Conservation (phyloP, 1,140 invertebrate genomes). For the Drosophila pseudoobscura region DNA sequence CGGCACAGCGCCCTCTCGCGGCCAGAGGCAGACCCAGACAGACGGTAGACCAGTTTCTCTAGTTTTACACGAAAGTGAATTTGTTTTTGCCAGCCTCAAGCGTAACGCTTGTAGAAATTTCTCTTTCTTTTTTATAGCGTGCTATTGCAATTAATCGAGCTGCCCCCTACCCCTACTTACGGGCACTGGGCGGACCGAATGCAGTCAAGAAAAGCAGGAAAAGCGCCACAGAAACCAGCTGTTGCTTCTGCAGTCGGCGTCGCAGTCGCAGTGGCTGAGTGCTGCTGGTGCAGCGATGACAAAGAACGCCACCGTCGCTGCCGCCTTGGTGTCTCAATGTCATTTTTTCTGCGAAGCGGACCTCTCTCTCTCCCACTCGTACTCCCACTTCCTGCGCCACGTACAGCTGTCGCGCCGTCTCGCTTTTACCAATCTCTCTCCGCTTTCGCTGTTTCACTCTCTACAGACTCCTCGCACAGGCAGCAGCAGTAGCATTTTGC, state of each 20-base stretch:
- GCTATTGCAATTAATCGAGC: slow-evolving; percentile 10
- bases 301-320: slow-evolving; percentile 54
- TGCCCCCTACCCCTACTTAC: slow-evolving; percentile 40
- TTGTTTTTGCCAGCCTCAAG: slow-evolving; percentile 63
- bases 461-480: too few species aligned
- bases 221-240: slow-evolving; percentile 35
- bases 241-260: slow-evolving; percentile 14
- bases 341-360: slow-evolving; percentile 21
- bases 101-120: slow-evolving; percentile 63
- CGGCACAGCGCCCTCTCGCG: slow-evolving; percentile 27
- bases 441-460: neutral
- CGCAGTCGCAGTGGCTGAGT: slow-evolving; percentile 36
- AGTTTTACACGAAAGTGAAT: slow-evolving; percentile 78
- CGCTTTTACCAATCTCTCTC: neutral
- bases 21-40: slow-evolving; percentile 15
- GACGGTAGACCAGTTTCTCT: slow-evolving; percentile 72
- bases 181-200: neutral
- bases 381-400: slow-evolving; percentile 42
- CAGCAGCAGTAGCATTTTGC: slow-evolving; percentile 2
- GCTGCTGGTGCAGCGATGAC: slow-evolving; percentile 19
- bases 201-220: slow-evolving; percentile 39
- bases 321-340: slow-evolving; percentile 29
- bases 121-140: slow-evolving; percentile 58
- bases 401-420: slow-evolving; percentile 12
- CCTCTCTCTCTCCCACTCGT: slow-evolving; percentile 8